Evolutionary conservation across 2,888 invertebrate species (phyloP).

Genomic region (Flexamia atlantica): DNA sequence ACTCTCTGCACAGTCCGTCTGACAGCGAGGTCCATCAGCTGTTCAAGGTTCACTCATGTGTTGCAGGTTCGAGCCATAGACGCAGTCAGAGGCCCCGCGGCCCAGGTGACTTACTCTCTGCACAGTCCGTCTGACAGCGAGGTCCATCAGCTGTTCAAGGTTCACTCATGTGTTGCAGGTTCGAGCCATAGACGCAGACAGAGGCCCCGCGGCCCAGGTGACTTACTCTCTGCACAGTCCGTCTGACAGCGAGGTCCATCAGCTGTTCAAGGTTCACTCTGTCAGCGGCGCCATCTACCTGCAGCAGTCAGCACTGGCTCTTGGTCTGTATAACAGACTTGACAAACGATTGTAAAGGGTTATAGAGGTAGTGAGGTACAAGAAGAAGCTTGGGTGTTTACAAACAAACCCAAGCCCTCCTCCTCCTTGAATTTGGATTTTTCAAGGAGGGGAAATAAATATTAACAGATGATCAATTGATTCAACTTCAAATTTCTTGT

Average conservation of each 20-base stretch:
- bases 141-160: constrained; percentile 83
- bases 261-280: constrained; percentile 86
- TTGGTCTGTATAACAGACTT: constrained; percentile 73
- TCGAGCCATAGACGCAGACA: constrained; percentile 87
- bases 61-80: constrained; percentile 86
- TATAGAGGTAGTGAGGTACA: too few species aligned
- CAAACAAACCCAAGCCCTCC: too few species aligned
- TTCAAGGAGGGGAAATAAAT: too few species aligned
- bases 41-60: too few species aligned
- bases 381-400: too few species aligned
- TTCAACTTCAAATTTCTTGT: too few species aligned
- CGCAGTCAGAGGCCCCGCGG: constrained; percentile 85
- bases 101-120: constrained; percentile 86
- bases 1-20: constrained; percentile 86
- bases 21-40: constrained; percentile 81
- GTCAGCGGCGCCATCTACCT: constrained; percentile 86
- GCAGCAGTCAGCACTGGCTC: constrained; percentile 79
- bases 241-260: constrained; percentile 79
- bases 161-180: constrained; percentile 73
- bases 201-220: constrained; percentile 83
- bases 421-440: too few species aligned
- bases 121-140: constrained; percentile 83
- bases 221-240: constrained; percentile 88
- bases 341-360: too few species aligned
- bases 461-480: too few species aligned